Percentiles rank a stretch among this genome's conserved stretches.
phyloP scores from a whole-genome alignment of 2,113 vertebrate genomes.

The Sinocyclocheilus anophthalmus region DNA sequence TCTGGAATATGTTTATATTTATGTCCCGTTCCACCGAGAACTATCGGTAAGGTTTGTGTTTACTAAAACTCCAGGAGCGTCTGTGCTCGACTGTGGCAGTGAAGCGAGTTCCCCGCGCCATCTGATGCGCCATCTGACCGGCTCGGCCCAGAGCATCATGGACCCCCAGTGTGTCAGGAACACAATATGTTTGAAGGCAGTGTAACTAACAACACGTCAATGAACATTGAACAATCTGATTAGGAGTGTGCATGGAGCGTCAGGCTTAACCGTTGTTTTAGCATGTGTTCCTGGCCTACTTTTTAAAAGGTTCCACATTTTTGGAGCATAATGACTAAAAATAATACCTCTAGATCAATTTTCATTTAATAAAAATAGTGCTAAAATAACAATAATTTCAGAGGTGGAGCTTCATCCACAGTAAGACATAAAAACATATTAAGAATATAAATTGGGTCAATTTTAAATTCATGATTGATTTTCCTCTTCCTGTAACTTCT shows the following conservation, averaged over 20 bases:
- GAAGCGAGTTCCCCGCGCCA: constrained; percentile 1
- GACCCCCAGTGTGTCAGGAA: constrained; percentile 23
- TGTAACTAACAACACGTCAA: constrained; percentile 4
- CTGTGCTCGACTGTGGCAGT: not conserved
- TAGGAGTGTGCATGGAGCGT: not conserved
- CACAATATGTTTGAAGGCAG: constrained; percentile 27
- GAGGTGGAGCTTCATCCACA: not conserved
- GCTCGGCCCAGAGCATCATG: not conserved
- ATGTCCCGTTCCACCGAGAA: not conserved
- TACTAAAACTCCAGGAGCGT: not conserved
- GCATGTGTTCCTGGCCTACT: not conserved
- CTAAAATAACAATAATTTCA: not conserved
- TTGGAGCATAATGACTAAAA: not conserved
- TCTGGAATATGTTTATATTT: constrained; percentile 6
- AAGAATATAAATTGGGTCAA: not conserved
- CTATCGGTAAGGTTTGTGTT: constrained; percentile 22
- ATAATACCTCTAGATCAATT: not conserved
- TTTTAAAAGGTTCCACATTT: not conserved
- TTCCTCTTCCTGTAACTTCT: not conserved
- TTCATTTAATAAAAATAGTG: not conserved
- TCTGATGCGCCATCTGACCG: constrained; percentile 43
- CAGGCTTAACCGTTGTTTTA: not conserved
- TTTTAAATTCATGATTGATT: not conserved
- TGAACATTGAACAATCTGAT: not conserved
- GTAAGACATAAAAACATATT: not conserved